Percentiles rank a stretch among this genome's conserved stretches.
Evolutionary conservation across 2,113 vertebrate genomes (phyloP).

Genomic region (Dolichotis patagonum): DNA sequence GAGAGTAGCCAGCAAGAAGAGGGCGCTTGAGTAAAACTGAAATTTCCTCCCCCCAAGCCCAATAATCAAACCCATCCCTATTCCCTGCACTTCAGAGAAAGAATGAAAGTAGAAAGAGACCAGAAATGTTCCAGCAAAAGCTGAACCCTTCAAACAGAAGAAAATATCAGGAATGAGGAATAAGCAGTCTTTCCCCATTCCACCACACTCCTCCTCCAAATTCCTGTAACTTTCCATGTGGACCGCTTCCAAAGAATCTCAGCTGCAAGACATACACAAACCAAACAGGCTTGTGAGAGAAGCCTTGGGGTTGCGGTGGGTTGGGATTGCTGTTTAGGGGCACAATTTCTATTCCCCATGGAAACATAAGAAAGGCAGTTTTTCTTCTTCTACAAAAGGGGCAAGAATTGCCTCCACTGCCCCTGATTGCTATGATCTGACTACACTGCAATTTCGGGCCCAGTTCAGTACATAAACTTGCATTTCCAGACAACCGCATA

Average conservation of each 20-base stretch:
- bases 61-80: not conserved
- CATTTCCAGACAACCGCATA: constrained; percentile 43
- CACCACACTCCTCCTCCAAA: not conserved
- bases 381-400: not conserved
- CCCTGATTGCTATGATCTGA: not conserved
- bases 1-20: not conserved
- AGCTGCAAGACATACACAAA: not conserved
- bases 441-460: not conserved
- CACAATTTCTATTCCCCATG: not conserved
- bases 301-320: not conserved
- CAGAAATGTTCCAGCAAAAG: not conserved
- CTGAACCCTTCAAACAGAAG: not conserved
- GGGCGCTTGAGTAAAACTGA: not conserved
- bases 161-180: not conserved
- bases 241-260: not conserved
- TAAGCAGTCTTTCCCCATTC: not conserved
- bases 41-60: not conserved
- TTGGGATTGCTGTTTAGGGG: not conserved
- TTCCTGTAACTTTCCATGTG: not conserved
- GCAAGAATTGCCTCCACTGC: not conserved
- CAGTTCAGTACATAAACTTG: constrained; percentile 1
- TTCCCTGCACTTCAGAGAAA: not conserved
- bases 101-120: not conserved
- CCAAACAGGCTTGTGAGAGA: not conserved
- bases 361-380: not conserved